phyloP scores from a whole-genome alignment of 2,113 vertebrate species.

The Chamaetylas fuelleborni region DNA sequence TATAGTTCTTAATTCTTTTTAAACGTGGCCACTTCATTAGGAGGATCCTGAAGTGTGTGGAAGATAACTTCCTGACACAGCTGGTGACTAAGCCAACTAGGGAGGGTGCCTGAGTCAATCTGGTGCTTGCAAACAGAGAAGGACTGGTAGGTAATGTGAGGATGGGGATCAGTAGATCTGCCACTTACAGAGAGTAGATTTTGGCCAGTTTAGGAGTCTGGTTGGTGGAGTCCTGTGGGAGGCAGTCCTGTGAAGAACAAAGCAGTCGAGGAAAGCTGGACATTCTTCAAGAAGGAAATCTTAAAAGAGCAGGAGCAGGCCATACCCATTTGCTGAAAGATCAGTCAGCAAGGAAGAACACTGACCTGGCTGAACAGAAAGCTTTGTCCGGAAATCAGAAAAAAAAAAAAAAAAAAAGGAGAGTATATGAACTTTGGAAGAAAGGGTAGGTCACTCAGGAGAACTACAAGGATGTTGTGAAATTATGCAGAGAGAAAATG shows the following conservation, averaged over 20 bases:
- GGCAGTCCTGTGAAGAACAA: background rate
- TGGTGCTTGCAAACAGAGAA: background rate
- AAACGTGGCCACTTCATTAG: background rate
- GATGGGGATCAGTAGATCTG: background rate
- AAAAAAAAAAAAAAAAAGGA: background rate
- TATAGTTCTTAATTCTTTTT: background rate
- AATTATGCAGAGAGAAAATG: background rate
- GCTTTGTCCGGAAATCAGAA: background rate
- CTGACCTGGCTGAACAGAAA: background rate
- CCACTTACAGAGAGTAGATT: background rate
- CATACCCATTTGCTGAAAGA: background rate
- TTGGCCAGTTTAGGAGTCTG: background rate
- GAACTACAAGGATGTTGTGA: background rate
- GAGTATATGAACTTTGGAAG: background rate
- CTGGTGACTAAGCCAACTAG: background rate
- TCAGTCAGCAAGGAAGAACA: background rate
- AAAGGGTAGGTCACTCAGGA: background rate
- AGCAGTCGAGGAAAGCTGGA: background rate
- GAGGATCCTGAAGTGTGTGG: background rate
- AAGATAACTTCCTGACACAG: background rate
- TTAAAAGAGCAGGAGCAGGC: background rate
- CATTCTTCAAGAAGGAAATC: background rate
- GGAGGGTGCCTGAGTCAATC: accelerated
- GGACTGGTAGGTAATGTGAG: background rate
- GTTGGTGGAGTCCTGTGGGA: background rate